Evolutionary conservation across 2,888 invertebrate species (phyloP), one percentile per base, ranked within the genome.

Genomic region (Ceramica pisi): DNA sequence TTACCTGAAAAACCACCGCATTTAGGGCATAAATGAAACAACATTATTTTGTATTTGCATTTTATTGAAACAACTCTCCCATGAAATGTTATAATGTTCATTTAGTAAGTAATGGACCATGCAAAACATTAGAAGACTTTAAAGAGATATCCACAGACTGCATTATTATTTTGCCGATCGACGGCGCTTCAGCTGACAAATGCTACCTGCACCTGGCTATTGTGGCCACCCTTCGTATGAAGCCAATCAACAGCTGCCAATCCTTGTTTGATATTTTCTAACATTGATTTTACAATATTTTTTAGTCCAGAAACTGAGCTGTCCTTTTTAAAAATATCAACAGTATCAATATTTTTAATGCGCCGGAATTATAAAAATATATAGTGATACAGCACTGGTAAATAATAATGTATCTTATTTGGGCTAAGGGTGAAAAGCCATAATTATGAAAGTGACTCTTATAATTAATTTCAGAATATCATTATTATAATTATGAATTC

Each of bases 21-120:
- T 41, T n/a, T 23, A 19, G 41, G 6, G 6, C 1, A 35, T 1
- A 66, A 72, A 75, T 46, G 14, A 73, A 59, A 75, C 23, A 16
- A 21, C 19, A 12, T 53, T 26, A 9, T 10, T 31, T 75, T 44
- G 23, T 19, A 7, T 41, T 51, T 2, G 1, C 14, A 1, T 56
- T 75, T 75, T 73, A 73, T 67, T 67, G 16, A 44, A 60, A 75
- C 38, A 53, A 74, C 26, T 23, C 7, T 57, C 35, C 0, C 56
- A 50, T 0, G 21, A 61, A 67, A 67, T 48, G 5, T 61, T 9
- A 55, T 7, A 57, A n/a, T 50, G 23, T 50, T 26, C n/a, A 35
- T 23, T 44, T 41, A 72, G 16, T 59, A 35, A 65, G 51, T 26
- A 38, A 44, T 31, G 31, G 4, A 31, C 31, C 31, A 31, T 31